These are phyloP conservation scores for Trialeurodes vaporariorum DNA, from an alignment of 1,140 invertebrate genomes.

Conservation along the genomic window DNA sequence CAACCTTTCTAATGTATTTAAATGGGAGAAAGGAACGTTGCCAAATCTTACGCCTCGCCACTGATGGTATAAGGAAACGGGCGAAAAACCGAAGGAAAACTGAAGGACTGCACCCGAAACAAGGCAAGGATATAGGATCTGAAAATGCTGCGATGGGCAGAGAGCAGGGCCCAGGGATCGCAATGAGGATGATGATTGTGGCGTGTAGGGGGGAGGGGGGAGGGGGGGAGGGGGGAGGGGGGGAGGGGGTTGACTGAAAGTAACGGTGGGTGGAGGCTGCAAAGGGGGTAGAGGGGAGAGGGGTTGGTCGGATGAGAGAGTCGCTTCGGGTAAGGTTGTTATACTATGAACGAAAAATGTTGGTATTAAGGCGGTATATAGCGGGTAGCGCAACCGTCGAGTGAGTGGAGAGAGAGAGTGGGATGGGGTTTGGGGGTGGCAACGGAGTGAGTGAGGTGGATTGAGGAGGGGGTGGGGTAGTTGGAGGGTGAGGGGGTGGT, in stretches of 20 bases:
- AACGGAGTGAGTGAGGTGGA: no score
- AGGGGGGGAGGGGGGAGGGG: conserved; percentile 2
- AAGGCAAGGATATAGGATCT: no score
- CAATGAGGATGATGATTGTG: conserved; percentile 9
- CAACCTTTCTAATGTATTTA: no score
- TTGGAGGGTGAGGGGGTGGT: neutral
- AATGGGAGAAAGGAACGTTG: no score
- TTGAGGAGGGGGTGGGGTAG: no score
- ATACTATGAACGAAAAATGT: neutral
- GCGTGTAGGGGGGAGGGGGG: conserved; percentile 9
- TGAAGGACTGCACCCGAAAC: no score
- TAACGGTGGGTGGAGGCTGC: neutral
- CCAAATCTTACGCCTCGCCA: no score
- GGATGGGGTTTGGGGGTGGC: no score
- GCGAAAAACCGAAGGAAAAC: no score
- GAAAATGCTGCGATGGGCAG: neutral
- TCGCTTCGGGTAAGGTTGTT: neutral
- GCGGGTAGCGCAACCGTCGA: no score
- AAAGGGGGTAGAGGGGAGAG: conserved; percentile 5
- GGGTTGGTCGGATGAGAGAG: conserved; percentile 3
- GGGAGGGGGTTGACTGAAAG: conserved; percentile 5
- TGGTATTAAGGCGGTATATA: neutral
- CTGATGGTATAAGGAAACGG: neutral
- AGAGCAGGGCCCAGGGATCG: neutral
- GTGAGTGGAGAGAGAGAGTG: no score